phyloP scores from a whole-genome alignment of 2,113 vertebrate species.

The Podarcis cretensis region DNA sequence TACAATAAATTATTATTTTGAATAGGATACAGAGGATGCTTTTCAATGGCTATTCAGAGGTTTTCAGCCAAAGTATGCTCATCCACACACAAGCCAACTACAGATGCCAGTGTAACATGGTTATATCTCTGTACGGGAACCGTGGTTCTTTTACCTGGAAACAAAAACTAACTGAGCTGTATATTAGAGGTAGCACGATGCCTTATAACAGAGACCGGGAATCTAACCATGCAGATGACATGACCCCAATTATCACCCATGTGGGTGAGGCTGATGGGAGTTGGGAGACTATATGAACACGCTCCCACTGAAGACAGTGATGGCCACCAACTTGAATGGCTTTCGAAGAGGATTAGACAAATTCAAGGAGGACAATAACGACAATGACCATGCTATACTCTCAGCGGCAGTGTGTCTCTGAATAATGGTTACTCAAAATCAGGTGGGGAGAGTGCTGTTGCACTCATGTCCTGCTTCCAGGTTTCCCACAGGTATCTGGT shows the following conservation, averaged over 20 bases:
- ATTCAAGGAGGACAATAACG: conserved; percentile 23
- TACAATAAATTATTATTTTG: conserved; percentile 61
- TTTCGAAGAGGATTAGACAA: conserved; percentile 38
- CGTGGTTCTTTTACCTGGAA: conserved; percentile 8
- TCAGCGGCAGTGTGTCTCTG: too few species aligned
- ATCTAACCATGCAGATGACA: too few species aligned
- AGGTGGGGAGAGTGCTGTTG: too few species aligned
- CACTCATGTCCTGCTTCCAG: too few species aligned
- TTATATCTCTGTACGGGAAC: conserved; percentile 40
- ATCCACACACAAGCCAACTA: neutral
- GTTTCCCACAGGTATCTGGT: too few species aligned
- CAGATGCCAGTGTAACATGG: conserved; percentile 29
- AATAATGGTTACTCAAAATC: too few species aligned
- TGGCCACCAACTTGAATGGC: too few species aligned
- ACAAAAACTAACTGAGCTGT: neutral
- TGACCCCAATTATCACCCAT: too few species aligned
- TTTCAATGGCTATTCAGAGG: neutral
- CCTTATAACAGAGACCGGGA: neutral
- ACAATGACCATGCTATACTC: too few species aligned
- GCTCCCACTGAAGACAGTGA: too few species aligned
- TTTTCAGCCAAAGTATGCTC: neutral
- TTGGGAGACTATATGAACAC: too few species aligned
- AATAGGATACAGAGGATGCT: neutral
- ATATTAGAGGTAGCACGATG: conserved; percentile 59
- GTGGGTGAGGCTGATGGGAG: too few species aligned